Percentiles rank a stretch among this genome's conserved stretches.
Conservation (phyloP, 2,888 invertebrate genomes). For the Strigamia maritima region DNA sequence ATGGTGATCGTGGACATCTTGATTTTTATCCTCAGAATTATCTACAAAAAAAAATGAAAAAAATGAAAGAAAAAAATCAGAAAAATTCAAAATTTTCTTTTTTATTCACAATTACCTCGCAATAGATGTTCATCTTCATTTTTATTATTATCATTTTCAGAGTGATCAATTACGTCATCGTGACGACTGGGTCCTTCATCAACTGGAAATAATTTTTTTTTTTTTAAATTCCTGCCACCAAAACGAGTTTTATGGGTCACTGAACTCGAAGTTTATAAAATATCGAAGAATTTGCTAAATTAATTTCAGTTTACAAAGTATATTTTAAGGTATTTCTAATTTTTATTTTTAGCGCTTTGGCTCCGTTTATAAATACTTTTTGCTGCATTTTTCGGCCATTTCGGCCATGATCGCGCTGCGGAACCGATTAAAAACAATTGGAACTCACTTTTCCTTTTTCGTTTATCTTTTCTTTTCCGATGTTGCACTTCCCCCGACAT, state of each 20-base stretch:
- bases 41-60: slow-evolving; percentile 21
- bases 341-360: background rate
- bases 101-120: background rate
- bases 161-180: background rate
- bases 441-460: slow-evolving; percentile 63
- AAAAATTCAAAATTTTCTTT: slow-evolving; percentile 11
- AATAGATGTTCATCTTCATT: slow-evolving; percentile 39
- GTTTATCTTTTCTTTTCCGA: slow-evolving; percentile 79
- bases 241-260: background rate
- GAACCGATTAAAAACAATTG: no score
- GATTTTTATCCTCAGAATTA: slow-evolving; percentile 41
- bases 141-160: background rate
- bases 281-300: no score
- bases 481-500: slow-evolving; percentile 87
- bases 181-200: background rate
- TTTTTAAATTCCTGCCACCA: background rate
- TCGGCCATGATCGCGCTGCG: no score
- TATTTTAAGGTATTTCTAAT: no score
- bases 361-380: slow-evolving; percentile 40
- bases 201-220: background rate
- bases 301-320: no score
- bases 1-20: slow-evolving; percentile 39
- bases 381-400: background rate
- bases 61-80: background rate
- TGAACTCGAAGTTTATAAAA: no score